A percentile compares a stretch with the other conserved stretches of the same genome.
These are phyloP conservation scores for Sebastes nivosus DNA, from an alignment of 2,797 vertebrate species.

Conservation along the genomic window DNA sequence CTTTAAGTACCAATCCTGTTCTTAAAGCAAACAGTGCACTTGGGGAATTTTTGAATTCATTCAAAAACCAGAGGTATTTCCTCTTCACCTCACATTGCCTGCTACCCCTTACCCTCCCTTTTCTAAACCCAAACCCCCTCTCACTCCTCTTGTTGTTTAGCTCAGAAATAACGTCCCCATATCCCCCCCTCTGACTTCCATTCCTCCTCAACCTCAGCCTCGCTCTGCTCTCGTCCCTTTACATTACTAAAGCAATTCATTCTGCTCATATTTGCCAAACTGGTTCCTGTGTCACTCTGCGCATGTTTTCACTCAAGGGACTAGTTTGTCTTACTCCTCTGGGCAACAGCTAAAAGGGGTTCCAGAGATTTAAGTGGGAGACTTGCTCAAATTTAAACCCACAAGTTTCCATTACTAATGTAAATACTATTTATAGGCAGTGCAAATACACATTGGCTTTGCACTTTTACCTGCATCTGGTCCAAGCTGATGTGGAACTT, in stretches of 20 bases:
- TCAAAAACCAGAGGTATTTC: conserved; percentile 81
- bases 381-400: conserved; percentile 50
- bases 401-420: conserved; percentile 67
- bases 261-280: conserved; percentile 54
- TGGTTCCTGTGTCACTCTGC: conserved; percentile 38
- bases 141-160: conserved; percentile 48
- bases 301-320: conserved; percentile 57
- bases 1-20: conserved; percentile 59
- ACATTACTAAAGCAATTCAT: conserved; percentile 63
- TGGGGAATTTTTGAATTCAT: conserved; percentile 71
- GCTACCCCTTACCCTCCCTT: conserved; percentile 40
- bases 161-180: conserved; percentile 26
- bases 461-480: conserved; percentile 91
- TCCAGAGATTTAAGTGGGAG: conserved; percentile 35
- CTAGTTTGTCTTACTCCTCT: conserved; percentile 31
- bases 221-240: conserved; percentile 50
- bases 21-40: conserved; percentile 67
- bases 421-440: conserved; percentile 50
- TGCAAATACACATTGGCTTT: not conserved
- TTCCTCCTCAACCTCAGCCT: conserved; percentile 44
- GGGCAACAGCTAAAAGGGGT: conserved; percentile 28
- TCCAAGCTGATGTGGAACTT: conserved; percentile 94
- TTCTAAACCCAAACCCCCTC: conserved; percentile 40
- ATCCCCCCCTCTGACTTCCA: conserved; percentile 13
- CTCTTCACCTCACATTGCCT: conserved; percentile 75